A percentile compares a stretch with the other conserved stretches of the same genome.
Evolutionary conservation across 2,888 invertebrate species (phyloP).

Genomic region (Pristionchus arcanus): DNA sequence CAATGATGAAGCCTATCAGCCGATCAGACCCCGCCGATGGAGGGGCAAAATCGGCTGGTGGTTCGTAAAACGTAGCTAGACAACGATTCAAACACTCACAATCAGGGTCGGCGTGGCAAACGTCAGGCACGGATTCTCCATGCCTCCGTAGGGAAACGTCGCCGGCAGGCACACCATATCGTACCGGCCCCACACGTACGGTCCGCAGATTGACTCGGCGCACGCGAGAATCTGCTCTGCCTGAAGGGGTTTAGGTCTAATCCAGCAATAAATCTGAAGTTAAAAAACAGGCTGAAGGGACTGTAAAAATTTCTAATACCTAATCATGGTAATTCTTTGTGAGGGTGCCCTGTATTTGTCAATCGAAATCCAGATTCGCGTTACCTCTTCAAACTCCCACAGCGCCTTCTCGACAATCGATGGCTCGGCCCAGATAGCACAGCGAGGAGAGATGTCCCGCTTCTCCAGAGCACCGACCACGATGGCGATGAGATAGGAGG

Average conservation of each 20-base stretch:
- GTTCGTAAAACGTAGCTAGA: neutral
- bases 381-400: slow-evolving; percentile 89
- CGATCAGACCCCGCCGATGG: too few relatives aligned
- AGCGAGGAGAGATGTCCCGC: slow-evolving; percentile 79
- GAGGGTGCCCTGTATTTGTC: too few relatives aligned
- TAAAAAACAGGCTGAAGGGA: too few relatives aligned
- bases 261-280: too few relatives aligned
- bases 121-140: slow-evolving; percentile 97
- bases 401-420: slow-evolving; percentile 89
- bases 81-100: slow-evolving; percentile 80
- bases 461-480: slow-evolving; percentile 89
- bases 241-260: slow-evolving; percentile 50
- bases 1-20: too few relatives aligned
- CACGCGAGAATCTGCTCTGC: slow-evolving; percentile 69
- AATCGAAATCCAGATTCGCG: too few relatives aligned
- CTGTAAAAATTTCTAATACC: too few relatives aligned
- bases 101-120: slow-evolving; percentile 94
- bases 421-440: slow-evolving; percentile 92
- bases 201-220: slow-evolving; percentile 72
- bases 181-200: slow-evolving; percentile 74
- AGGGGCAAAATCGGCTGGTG: too few relatives aligned
- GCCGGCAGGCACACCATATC: slow-evolving; percentile 89
- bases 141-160: slow-evolving; percentile 95
- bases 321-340: too few relatives aligned
- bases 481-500: slow-evolving; percentile 92